A percentile compares a stretch with the other conserved stretches of the same genome.
Conservation (phyloP, 2,888 invertebrate species). For the Neelides folsomi region DNA sequence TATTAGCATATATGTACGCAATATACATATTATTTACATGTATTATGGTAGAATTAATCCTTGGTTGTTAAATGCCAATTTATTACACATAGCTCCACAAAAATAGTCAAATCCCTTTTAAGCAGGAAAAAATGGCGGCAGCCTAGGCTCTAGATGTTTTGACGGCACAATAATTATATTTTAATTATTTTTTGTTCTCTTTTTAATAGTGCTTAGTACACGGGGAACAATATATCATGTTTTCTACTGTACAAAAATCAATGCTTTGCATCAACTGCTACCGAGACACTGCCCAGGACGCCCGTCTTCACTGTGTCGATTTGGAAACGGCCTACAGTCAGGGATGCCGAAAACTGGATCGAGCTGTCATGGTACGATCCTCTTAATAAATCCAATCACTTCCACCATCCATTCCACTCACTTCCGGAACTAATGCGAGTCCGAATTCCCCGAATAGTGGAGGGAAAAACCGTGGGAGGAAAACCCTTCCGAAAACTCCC, state of each 20-base stretch:
- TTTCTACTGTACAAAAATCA: conserved; percentile 52
- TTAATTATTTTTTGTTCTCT: conserved; percentile 17
- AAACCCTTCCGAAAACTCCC: too few relatives aligned
- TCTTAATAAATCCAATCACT: conserved; percentile 32
- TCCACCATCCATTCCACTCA: conserved; percentile 27
- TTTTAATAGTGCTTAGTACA: conserved; percentile 52
- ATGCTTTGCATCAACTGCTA: conserved; percentile 65
- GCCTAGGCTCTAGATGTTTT: too few relatives aligned
- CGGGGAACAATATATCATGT: conserved; percentile 62
- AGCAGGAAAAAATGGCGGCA: too few relatives aligned
- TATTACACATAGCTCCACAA: too few relatives aligned
- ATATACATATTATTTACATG: too few relatives aligned
- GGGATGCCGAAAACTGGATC: conserved; percentile 54
- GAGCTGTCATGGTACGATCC: conserved; percentile 44
- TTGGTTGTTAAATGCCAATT: too few relatives aligned
- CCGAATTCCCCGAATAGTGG: too few relatives aligned
- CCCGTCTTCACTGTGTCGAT: conserved; percentile 55
- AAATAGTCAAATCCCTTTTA: too few relatives aligned
- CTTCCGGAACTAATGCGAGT: too few relatives aligned
- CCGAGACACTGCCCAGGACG: conserved; percentile 53
- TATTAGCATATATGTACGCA: too few relatives aligned
- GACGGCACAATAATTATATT: neutral
- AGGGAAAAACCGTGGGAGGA: too few relatives aligned
- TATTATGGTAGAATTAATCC: too few relatives aligned
- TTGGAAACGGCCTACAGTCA: conserved; percentile 61